A percentile compares a stretch with the other conserved stretches of the same genome.
Evolutionary conservation across 2,113 vertebrate species (phyloP).

Genomic region (Guaruba guarouba): DNA sequence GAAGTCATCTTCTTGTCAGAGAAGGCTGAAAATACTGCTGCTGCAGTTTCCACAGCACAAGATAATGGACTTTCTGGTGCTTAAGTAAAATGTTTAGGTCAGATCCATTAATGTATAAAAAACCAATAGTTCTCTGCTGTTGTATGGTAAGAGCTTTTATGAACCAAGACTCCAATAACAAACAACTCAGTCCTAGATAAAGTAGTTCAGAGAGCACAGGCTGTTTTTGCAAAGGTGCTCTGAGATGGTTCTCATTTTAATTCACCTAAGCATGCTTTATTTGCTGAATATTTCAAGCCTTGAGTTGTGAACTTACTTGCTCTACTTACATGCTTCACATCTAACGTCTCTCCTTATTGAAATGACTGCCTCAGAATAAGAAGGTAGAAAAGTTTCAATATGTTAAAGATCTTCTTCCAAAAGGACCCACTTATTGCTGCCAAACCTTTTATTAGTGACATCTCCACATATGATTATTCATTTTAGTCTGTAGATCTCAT

Average conservation of each 20-base stretch:
- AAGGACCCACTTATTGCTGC: background rate
- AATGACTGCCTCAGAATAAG: background rate
- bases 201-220: background rate
- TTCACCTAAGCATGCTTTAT: background rate
- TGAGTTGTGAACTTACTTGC: background rate
- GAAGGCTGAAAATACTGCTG: background rate
- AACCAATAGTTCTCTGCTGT: background rate
- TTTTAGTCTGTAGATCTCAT: background rate
- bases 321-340: accelerated
- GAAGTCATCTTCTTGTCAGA: too few relatives aligned
- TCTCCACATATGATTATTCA: background rate
- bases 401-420: background rate
- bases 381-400: background rate
- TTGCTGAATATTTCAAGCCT: background rate
- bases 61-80: background rate
- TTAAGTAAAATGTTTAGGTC: background rate
- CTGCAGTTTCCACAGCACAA: background rate
- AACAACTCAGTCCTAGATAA: background rate
- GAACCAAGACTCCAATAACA: background rate
- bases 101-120: background rate
- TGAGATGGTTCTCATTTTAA: accelerated
- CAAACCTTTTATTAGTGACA: background rate
- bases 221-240: background rate
- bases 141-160: background rate
- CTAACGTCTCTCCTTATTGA: background rate